These are phyloP conservation scores for Laspeyria flexula DNA, from an alignment of 2,888 invertebrate species.

Conservation along the genomic window DNA sequence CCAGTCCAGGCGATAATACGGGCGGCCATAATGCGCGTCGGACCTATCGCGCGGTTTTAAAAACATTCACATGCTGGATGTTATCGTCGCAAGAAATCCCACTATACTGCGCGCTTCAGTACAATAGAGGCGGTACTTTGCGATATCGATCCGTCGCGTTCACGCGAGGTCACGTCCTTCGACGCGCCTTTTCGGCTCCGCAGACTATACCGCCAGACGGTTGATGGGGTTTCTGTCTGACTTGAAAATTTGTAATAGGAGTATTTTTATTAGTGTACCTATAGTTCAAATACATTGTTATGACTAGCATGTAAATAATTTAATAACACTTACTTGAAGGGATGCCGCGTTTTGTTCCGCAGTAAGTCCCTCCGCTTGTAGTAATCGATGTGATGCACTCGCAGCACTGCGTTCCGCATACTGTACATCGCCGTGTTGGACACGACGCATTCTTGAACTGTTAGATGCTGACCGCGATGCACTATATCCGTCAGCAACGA, in stretches of 20 bases:
- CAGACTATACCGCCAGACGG: constrained; percentile 39
- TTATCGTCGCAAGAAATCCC: constrained; percentile 72
- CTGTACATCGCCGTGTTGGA: constrained; percentile 93
- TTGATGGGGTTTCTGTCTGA: constrained; percentile 20
- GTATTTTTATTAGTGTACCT: no score
- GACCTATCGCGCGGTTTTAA: constrained; percentile 40
- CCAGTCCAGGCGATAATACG: constrained; percentile 76
- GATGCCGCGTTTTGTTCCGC: constrained; percentile 94
- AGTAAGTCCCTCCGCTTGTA: constrained; percentile 94
- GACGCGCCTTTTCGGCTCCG: constrained; percentile 79
- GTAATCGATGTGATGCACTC: constrained; percentile 91
- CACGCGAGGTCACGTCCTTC: constrained; percentile 85
- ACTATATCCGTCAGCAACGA: constrained; percentile 93
- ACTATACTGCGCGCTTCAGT: constrained; percentile 72
- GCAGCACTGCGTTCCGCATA: constrained; percentile 93
- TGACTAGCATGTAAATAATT: no score
- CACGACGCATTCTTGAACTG: constrained; percentile 80
- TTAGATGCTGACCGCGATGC: constrained; percentile 87
- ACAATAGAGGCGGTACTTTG: constrained; percentile 63
- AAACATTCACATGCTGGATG: constrained; percentile 57
- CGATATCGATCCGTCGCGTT: constrained; percentile 77
- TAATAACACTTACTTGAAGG: constrained; percentile 88
- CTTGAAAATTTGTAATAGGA: neutral
- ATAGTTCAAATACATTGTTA: no score
- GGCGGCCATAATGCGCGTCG: constrained; percentile 60